Evolutionary conservation across 2,888 invertebrate genomes (phyloP), one percentile per base, ranked within the genome.

Genomic region (Drosophila macrothrix): DNA sequence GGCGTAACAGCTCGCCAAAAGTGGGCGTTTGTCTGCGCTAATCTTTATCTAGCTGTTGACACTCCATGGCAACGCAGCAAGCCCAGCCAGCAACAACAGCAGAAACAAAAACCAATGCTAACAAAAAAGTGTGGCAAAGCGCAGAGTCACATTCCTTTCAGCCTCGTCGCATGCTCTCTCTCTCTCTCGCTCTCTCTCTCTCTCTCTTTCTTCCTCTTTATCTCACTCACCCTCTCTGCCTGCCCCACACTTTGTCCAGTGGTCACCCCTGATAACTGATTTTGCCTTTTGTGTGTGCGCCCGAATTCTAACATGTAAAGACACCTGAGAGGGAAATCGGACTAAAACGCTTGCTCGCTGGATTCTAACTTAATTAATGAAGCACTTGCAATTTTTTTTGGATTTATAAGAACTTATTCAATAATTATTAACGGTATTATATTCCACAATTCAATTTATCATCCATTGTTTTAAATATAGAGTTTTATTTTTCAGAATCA

Each of bases 21-120:
- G 89, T 88, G 90, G 89, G 86, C 84, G 88, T 88, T 80, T 86
- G 89, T 86, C 90, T 86, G 81, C 76, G 83, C 84, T 90, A 90
- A 90, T 90, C 90, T 91, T 90, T 90, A 90, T 90, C 90, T 90
- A 80, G 84, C 82, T 88, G 90, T 90, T 90, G 90, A 90, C 91
- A 91, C 90, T 90, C 90, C 77, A 81, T 80, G 90, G 86, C 84
- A 85, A 80, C 81, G 87, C 78, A 76, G 82, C 84, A 67, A 76
- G 68, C 80, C 73, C 70, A 65, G 72, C 76, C 80, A 73, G 29
- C 83, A 73, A 16, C 71, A 72, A 43, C 67, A 70, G 22, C 60
- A 70, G 33, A 74, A 61, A 39, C 67, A 64, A 22, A 69, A 76
- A 56, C 50, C 70, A 56, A 53, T 64, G 54, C 66, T 37, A 62